A percentile compares a stretch with the other conserved stretches of the same genome.
Evolutionary conservation across 2,797 vertebrate genomes (phyloP).

Genomic region (Notamacropus eugenii): DNA sequence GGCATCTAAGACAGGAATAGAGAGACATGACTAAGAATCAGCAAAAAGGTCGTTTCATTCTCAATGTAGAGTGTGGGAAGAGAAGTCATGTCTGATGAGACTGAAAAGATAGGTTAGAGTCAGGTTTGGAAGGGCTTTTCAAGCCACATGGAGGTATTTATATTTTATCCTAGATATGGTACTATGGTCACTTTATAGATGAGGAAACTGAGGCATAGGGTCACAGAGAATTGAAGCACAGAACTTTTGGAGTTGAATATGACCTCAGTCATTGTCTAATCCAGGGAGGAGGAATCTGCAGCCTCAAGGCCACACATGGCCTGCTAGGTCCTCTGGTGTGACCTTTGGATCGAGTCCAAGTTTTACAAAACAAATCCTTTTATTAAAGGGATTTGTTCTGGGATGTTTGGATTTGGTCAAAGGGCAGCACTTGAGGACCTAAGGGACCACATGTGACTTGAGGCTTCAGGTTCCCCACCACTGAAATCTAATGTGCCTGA

Average conservation of each 20-base stretch:
- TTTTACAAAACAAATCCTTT: too few relatives aligned
- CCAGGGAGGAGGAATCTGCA: too few relatives aligned
- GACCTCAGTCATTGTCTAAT: neutral
- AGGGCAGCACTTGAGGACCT: too few relatives aligned
- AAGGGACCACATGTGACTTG: too few relatives aligned
- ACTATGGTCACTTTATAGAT: neutral
- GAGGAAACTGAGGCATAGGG: neutral
- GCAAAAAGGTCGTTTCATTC: neutral
- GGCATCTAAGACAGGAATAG: neutral
- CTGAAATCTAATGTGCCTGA: neutral
- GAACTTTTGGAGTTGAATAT: neutral
- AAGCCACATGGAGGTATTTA: neutral
- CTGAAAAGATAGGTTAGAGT: neutral
- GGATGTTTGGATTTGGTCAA: too few relatives aligned
- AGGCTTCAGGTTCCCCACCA: too few relatives aligned
- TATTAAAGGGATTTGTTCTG: too few relatives aligned
- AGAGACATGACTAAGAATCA: neutral
- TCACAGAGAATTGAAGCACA: neutral
- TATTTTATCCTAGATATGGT: neutral
- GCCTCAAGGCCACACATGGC: too few relatives aligned
- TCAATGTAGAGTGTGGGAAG: neutral
- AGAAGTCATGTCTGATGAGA: neutral
- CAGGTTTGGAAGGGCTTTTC: neutral
- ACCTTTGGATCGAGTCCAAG: too few relatives aligned
- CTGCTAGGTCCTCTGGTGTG: too few relatives aligned